Base-by-base conservation (phyloP, 35 echinoderm and acorn worm species). In the Heliocidaris erythrogramma region DNA sequence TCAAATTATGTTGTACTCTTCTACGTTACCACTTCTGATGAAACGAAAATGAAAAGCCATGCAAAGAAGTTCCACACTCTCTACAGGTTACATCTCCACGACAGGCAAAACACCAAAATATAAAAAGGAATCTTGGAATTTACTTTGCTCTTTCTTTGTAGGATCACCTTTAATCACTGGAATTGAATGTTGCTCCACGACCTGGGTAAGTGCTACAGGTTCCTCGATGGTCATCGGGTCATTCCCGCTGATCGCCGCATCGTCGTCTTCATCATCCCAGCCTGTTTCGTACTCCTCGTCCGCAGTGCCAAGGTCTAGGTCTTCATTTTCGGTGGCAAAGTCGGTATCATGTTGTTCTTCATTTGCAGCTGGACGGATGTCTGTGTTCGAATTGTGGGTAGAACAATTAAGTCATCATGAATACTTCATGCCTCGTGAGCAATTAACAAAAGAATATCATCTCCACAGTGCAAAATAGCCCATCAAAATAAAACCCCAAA, bases 121-220 rank as follows among this genome's bases (percentile, higher is more conserved):
- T 42, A 47, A 89, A 89, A 89, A 89, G 7, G 47, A 30, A 92
- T 92, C 49, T 48, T 50, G 21, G 65, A 59, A 92, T 92, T 92
- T 92, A 92, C 91, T 49, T 92, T 59, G 18, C 65, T 78, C 48
- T 52, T 92, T 92, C 21, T 59, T n/a, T 30, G 91, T 17, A 32
- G 87, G 91, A 92, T 92, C 91, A 92, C 91, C 91, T 92, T 32
- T 92, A 59, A 92, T 92, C 29, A 13, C 91, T 21, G 91, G 91
- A 52, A 24, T 48, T 89, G 87, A n/a, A 14, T 89, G 31, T 48
- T 89, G 31, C 30, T 14, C 31, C 30, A 7, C 42, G 87, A 32
- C 24, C 87, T 48, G 87, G 2, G 30, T 47, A 47, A 12, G 87
- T 8, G 14, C 31, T 13, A 89, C 17, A 32, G 87, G 87, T 27